Conservation (phyloP, 2,888 invertebrate genomes). For the Ophion obscuratus region DNA sequence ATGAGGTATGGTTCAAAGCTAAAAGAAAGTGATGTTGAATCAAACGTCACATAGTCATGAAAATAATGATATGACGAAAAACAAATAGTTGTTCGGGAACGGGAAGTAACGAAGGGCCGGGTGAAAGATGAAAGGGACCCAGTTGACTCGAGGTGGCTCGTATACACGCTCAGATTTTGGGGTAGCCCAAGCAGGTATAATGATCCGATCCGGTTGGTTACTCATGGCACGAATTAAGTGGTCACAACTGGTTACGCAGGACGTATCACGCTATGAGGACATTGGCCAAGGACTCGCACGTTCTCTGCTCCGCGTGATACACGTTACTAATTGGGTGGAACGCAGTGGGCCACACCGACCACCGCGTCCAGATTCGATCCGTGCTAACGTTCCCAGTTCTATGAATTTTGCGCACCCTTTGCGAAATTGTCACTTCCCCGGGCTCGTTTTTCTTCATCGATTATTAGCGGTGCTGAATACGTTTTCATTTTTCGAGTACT, state of each 20-base stretch:
- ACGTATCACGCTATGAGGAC: conserved; percentile 62
- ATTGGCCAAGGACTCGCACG: conserved; percentile 71
- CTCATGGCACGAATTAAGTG: conserved; percentile 74
- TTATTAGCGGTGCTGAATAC: no score
- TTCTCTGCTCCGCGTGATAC: conserved; percentile 63
- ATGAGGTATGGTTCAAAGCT: background rate
- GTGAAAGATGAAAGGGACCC: background rate
- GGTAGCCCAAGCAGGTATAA: conserved; percentile 75
- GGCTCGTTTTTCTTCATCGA: conserved; percentile 1
- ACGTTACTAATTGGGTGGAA: conserved; percentile 76
- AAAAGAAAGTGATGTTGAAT: background rate
- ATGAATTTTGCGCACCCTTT: conserved; percentile 40
- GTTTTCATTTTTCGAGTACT: no score
- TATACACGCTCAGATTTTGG: conserved; percentile 48
- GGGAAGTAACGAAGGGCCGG: background rate
- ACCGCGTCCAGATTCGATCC: conserved; percentile 30
- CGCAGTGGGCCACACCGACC: conserved; percentile 60
- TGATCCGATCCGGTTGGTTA: conserved; percentile 76
- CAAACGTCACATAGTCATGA: background rate
- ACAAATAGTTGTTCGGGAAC: background rate
- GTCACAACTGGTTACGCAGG: conserved; percentile 76
- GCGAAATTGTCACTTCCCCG: conserved; percentile 25
- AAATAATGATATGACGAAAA: background rate
- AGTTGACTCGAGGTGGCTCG: conserved; percentile 13
- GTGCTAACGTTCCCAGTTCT: conserved; percentile 14